These are phyloP conservation scores for Psittacus erithacus DNA, from an alignment of 2,113 vertebrate species.

Conservation along the genomic window DNA sequence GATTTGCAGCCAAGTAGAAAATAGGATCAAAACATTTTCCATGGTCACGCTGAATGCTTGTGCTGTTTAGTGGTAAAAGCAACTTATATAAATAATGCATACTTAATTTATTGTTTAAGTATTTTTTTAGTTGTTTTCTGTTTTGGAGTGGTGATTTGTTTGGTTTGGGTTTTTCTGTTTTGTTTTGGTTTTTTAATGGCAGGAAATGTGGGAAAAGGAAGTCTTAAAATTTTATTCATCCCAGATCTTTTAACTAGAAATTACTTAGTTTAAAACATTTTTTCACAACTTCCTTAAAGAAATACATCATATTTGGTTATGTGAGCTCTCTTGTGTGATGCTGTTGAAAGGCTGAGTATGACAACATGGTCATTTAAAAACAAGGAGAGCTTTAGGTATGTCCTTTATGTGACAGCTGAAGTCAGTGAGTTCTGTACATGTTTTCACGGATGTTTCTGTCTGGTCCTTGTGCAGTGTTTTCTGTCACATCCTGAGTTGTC, in stretches of 20 bases:
- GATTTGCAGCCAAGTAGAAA: neutral
- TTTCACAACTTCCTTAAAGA: neutral
- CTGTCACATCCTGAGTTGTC: neutral
- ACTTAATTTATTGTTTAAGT: neutral
- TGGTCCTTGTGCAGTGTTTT: neutral
- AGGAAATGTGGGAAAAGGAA: neutral
- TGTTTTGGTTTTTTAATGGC: neutral
- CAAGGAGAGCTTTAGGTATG: neutral
- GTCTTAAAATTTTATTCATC: neutral
- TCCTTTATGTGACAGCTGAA: neutral
- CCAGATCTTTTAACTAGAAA: neutral
- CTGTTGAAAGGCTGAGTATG: neutral
- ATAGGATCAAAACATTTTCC: neutral
- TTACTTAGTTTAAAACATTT: neutral
- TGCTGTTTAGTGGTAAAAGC: neutral
- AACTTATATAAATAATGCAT: neutral
- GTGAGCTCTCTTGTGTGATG: neutral
- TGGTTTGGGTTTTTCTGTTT: neutral
- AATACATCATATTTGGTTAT: neutral
- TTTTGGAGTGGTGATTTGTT: neutral
- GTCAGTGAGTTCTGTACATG: neutral
- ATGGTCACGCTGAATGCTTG: neutral
- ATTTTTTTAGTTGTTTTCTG: neutral
- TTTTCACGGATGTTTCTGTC: neutral
- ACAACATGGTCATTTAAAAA: neutral